Conservation (phyloP, 37 sponge, comb jelly and placozoan genomes). For the Ephydatia muelleri region DNA sequence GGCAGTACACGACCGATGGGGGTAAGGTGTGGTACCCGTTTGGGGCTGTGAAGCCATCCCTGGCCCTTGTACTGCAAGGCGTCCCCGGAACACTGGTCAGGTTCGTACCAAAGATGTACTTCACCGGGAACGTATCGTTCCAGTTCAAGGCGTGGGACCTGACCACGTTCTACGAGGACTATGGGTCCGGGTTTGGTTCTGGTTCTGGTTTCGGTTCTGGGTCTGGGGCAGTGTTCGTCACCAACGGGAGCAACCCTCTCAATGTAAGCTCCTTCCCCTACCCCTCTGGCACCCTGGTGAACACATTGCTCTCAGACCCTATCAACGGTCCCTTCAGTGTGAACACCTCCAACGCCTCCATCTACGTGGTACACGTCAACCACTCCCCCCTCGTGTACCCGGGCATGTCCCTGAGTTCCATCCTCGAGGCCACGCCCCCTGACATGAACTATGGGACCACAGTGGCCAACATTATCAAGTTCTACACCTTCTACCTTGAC, state of each 20-base stretch:
- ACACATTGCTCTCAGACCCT: constrained; percentile 47
- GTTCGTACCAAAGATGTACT: constrained; percentile 74
- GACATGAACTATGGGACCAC: constrained; percentile 77
- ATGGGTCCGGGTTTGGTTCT: constrained; percentile 18
- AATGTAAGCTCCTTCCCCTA: constrained; percentile 13
- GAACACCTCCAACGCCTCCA: constrained; percentile 44
- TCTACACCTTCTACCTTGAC: constrained; percentile 46
- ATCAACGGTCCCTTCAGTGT: constrained; percentile 70
- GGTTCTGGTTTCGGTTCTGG: constrained; percentile 3
- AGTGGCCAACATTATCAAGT: constrained; percentile 61
- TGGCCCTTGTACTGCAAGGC: constrained; percentile 57
- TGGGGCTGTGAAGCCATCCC: constrained; percentile 32
- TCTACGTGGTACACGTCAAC: constrained; percentile 77
- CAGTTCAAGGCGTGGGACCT: constrained; percentile 84
- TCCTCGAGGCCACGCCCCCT: constrained; percentile 48
- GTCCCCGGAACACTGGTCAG: constrained; percentile 43
- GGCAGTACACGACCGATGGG: constrained; percentile 73
- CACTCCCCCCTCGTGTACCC: constrained; percentile 73
- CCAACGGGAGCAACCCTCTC: not conserved
- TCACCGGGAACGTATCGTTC: constrained; percentile 70
- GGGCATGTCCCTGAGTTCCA: constrained; percentile 52
- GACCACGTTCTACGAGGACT: constrained; percentile 13
- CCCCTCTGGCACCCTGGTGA: constrained; percentile 40
- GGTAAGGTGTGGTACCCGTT: constrained; percentile 64
- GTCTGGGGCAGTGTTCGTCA: not conserved